A percentile compares a stretch with the other conserved stretches of the same genome.
Evolutionary conservation across 2,888 invertebrate genomes (phyloP).

Genomic region (Onchidella celtica): DNA sequence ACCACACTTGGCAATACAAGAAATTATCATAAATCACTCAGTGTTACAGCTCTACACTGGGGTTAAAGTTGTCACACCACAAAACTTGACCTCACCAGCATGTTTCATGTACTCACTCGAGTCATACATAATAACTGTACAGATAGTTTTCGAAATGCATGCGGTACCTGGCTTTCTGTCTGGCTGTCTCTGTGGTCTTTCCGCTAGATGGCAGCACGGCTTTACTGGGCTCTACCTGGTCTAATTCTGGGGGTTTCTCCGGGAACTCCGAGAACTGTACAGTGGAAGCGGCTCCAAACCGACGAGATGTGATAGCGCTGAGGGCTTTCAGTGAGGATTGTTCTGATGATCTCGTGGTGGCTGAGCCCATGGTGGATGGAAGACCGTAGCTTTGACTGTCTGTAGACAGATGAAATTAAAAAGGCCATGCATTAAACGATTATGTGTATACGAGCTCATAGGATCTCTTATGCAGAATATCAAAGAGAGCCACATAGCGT

Average conservation of each 20-base stretch:
- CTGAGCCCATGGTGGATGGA: conserved; percentile 23
- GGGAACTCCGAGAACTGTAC: conserved; percentile 30
- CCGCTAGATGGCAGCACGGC: conserved; percentile 11
- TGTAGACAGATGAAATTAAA: neutral
- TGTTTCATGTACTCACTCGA: too few species aligned
- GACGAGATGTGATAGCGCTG: conserved; percentile 14
- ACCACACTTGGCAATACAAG: too few species aligned
- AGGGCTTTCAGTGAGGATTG: conserved; percentile 20
- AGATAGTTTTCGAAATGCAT: too few species aligned
- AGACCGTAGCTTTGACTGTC: conserved; percentile 36
- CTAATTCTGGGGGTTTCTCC: neutral
- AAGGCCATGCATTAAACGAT: too few species aligned
- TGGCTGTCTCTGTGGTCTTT: conserved; percentile 12
- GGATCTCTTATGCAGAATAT: too few species aligned
- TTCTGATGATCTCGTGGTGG: conserved; percentile 3
- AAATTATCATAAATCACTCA: too few species aligned
- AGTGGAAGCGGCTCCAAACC: conserved; percentile 9
- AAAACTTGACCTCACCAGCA: too few species aligned
- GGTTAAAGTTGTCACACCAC: too few species aligned
- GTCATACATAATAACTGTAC: too few species aligned
- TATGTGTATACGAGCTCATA: too few species aligned
- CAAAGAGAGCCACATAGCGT: too few species aligned
- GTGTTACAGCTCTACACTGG: too few species aligned
- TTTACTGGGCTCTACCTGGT: neutral
- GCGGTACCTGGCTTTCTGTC: conserved; percentile 32